Conservation (phyloP, 2,888 invertebrate genomes). For the Chrysotoxum bicinctum region DNA sequence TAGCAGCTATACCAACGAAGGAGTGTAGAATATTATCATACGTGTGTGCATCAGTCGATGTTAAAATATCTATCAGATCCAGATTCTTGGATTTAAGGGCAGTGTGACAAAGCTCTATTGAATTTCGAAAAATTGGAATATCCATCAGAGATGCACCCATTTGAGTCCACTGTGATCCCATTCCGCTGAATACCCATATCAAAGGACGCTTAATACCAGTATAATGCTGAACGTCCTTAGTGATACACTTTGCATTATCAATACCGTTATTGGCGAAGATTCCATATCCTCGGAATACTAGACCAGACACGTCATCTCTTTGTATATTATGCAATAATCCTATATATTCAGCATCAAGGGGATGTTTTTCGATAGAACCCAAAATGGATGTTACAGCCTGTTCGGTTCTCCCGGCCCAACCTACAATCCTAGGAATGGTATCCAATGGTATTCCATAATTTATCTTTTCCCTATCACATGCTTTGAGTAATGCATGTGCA, state of each 20-base stretch:
- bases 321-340: slow-evolving; percentile 85
- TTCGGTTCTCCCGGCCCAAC: slow-evolving; percentile 90
- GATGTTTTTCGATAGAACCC: slow-evolving; percentile 84
- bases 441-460: slow-evolving; percentile 86
- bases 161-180: slow-evolving; percentile 94
- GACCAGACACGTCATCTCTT: slow-evolving; percentile 84
- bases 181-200: slow-evolving; percentile 95
- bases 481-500: slow-evolving; percentile 82
- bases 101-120: slow-evolving; percentile 85
- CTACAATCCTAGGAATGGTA: slow-evolving; percentile 87
- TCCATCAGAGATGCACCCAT: slow-evolving; percentile 91
- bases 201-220: slow-evolving; percentile 87
- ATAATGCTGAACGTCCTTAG: slow-evolving; percentile 84
- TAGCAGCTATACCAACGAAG: slow-evolving; percentile 89
- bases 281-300: slow-evolving; percentile 90
- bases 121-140: slow-evolving; percentile 87
- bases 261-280: slow-evolving; percentile 80
- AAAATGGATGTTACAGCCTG: slow-evolving; percentile 87
- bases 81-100: slow-evolving; percentile 84
- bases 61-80: slow-evolving; percentile 86
- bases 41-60: slow-evolving; percentile 84
- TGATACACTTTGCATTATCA: slow-evolving; percentile 77
- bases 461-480: slow-evolving; percentile 76
- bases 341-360: slow-evolving; percentile 85
- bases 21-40: slow-evolving; percentile 87